Evolutionary conservation across 2,888 invertebrate genomes (phyloP), one percentile per base, ranked within the genome.

Genomic region (Theodoxus fluviatilis): DNA sequence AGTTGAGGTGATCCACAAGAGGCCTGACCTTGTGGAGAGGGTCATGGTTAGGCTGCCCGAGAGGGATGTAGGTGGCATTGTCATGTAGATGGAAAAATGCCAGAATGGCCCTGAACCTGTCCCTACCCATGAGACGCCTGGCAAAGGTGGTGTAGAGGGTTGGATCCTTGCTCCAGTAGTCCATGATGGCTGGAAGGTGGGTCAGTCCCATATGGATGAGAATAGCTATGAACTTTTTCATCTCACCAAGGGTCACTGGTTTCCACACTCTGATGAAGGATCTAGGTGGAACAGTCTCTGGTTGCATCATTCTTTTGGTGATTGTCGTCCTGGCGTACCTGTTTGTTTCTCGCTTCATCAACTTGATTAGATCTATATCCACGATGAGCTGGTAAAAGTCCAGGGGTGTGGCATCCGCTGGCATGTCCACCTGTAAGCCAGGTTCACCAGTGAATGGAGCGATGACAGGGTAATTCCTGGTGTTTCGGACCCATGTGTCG

Each of bases 131-230:
- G n/a, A 31, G 12, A 7, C 35, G 12, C 6, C n/a, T 3, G 7
- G 67, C 52, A 35, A 67, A 55, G 4, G 28, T 18, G 0, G 57
- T 59, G 18, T 35, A 38, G 1, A 68, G 7, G 12, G 38, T 6
- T 0, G 43, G 59, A 37, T 68, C 3, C 4, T 15, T 57, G 12
- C 57, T 43, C 57, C 57, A 68, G 68, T 68, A 68, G 22, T 68
- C 68, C 0, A 12, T 15, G 1, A 59, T 38, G 31, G 25, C 15
- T 7, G 59, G 57, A 31, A 59, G 57, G 31, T 43, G 22, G n/a
- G 38, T 43, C 0, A 61, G 22, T 15, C 61, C 61, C 68, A 63
- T 69, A 49, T 69, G 61, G 9, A 61, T 9, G 33, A 47, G 63
- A 37, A 63, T 63, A 6, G 38, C 33, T 18, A 63, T 15, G 18